These are phyloP conservation scores for Lophochroa leadbeateri DNA, from an alignment of 2,113 vertebrate genomes.

Conservation along the genomic window DNA sequence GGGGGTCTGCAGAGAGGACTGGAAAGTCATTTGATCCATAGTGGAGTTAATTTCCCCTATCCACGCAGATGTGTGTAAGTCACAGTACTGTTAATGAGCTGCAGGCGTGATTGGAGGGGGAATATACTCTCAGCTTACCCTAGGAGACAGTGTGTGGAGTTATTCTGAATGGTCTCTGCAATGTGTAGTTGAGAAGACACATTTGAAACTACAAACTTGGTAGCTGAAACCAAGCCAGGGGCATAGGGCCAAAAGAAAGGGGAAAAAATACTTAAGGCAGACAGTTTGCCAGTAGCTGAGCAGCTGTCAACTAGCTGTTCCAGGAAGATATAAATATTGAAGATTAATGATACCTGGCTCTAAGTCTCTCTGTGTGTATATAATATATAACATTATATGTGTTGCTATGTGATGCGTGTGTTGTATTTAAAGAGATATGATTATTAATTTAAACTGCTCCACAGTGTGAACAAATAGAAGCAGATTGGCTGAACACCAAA, in stretches of 20 bases:
- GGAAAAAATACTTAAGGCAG: background rate
- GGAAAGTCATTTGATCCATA: background rate
- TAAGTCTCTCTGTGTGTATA: background rate
- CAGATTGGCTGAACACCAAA: background rate
- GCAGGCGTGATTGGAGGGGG: background rate
- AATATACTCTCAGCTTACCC: background rate
- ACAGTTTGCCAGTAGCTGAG: slow-evolving; percentile 40
- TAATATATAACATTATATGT: background rate
- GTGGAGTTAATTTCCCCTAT: background rate
- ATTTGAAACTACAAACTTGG: background rate
- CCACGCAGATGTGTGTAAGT: background rate
- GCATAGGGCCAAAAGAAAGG: slow-evolving; percentile 16
- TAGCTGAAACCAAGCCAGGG: slow-evolving; percentile 19
- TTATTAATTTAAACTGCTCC: background rate
- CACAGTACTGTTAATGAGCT: background rate
- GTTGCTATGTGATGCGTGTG: background rate
- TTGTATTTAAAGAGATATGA: background rate
- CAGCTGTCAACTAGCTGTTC: slow-evolving; percentile 47
- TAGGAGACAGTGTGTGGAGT: background rate
- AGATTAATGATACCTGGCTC: slow-evolving; percentile 31
- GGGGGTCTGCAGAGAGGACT: background rate
- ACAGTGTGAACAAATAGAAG: background rate
- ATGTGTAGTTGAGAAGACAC: background rate
- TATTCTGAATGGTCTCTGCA: background rate
- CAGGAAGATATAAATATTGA: slow-evolving; percentile 34